phyloP scores from a whole-genome alignment of 2,888 invertebrate species.

The Tolmerus cingulatus region DNA sequence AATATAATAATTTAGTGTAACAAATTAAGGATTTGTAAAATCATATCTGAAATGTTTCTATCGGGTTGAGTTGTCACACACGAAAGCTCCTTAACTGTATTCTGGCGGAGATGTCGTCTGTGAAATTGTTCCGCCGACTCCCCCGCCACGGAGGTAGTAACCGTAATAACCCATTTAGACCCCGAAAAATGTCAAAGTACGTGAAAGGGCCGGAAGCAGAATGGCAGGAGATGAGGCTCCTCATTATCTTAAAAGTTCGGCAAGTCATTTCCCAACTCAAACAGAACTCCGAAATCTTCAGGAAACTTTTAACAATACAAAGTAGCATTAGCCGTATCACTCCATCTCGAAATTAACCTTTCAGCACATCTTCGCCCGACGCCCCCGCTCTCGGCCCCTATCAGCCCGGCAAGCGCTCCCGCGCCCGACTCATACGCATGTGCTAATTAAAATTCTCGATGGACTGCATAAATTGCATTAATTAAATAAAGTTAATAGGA shows the following conservation, averaged over 20 bases:
- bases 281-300: not conserved
- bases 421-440: conserved; percentile 1
- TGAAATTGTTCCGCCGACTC: not conserved
- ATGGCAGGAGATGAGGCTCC: not conserved
- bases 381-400: not conserved
- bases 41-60: not conserved
- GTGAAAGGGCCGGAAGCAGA: not conserved
- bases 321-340: conserved; percentile 12
- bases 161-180: not conserved
- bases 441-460: conserved; percentile 41
- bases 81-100: not conserved
- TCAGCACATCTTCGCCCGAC: not conserved
- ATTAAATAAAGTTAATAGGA: conserved; percentile 37
- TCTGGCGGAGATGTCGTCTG: not conserved
- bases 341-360: not conserved
- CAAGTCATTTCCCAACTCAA: conserved; percentile 14
- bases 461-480: conserved; percentile 37
- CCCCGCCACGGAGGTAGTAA: not conserved
- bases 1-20: too few relatives aligned
- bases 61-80: not conserved
- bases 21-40: not conserved
- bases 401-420: not conserved
- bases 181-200: not conserved
- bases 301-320: conserved; percentile 10
- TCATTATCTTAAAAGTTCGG: not conserved